Evolutionary conservation across 2,113 vertebrate genomes (phyloP).

Genomic region (Drymodes brunneopygia): DNA sequence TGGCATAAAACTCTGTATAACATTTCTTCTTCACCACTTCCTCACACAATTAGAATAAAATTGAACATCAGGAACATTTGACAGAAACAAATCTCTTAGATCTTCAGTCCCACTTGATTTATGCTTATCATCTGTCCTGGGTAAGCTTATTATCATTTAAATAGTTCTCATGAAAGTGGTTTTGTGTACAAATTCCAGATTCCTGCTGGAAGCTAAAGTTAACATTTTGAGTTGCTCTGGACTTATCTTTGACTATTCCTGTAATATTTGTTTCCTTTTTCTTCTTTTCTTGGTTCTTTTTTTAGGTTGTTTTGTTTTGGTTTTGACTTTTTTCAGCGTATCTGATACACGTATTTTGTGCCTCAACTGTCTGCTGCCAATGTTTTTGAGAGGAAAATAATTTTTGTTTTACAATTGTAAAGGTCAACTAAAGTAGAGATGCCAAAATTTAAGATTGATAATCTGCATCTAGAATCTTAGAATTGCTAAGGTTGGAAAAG

Average conservation of each 20-base stretch:
- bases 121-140: not conserved
- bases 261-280: not conserved
- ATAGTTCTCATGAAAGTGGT: not conserved
- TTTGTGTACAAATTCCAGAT: not conserved
- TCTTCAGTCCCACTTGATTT: not conserved
- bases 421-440: not conserved
- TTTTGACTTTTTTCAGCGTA: not conserved
- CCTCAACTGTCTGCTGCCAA: not conserved
- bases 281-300: not conserved
- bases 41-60: not conserved
- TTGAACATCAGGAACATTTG: not conserved
- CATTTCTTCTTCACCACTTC: not conserved
- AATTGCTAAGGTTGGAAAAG: not conserved
- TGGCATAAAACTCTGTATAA: not conserved
- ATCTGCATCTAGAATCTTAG: not conserved
- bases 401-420: not conserved
- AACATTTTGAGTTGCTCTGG: not conserved
- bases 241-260: not conserved
- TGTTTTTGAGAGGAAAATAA: not conserved
- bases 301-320: too few species aligned
- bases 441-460: not conserved
- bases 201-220: not conserved
- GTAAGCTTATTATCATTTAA: not conserved
- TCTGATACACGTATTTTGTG: not conserved
- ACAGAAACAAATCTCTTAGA: not conserved